These are phyloP conservation scores for Magallana gigas DNA, from an alignment of 1,140 invertebrate genomes.

Conservation along the genomic window DNA sequence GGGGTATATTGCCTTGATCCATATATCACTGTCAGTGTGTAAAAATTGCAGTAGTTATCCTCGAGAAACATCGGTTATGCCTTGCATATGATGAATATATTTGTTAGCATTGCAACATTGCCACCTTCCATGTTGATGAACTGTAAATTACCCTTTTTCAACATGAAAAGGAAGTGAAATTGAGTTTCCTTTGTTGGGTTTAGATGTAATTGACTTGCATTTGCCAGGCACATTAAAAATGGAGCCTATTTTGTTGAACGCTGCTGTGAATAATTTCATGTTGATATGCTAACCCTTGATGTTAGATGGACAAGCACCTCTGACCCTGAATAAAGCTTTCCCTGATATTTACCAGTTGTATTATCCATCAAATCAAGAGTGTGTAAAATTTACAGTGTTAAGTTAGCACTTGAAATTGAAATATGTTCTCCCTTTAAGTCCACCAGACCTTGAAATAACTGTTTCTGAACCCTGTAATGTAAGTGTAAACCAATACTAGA, in stretches of 20 bases:
- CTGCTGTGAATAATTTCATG: neutral
- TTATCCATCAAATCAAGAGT: neutral
- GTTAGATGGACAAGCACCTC: neutral
- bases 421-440: neutral
- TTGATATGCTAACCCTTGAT: neutral
- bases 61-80: neutral
- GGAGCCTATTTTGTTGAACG: no score
- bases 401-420: neutral
- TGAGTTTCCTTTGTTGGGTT: neutral
- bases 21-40: slow-evolving; percentile 16
- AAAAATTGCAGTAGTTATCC: neutral
- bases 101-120: neutral
- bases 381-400: neutral
- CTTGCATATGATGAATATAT: neutral
- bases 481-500: neutral
- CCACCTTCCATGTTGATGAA: neutral
- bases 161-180: neutral
- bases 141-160: neutral
- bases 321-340: no score
- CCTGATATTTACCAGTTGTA: neutral
- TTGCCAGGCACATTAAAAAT: no score
- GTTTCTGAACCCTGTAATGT: neutral
- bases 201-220: no score
- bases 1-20: neutral
- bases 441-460: neutral